phyloP scores from a whole-genome alignment of 1,140 invertebrate genomes.

The Drosophila albomicans region DNA sequence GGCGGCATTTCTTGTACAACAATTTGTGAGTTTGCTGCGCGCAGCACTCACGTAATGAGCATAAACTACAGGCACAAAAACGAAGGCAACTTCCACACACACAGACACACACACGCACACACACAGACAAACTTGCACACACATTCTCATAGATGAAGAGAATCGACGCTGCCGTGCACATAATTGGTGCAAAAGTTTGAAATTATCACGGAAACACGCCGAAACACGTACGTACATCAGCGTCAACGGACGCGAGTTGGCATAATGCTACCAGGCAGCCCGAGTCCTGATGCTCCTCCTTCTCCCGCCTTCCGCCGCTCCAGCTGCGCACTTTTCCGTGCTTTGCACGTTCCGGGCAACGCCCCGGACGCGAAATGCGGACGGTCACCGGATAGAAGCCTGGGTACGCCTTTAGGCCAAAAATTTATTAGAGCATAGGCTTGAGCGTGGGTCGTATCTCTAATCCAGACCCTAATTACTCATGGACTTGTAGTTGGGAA shows the following conservation, averaged over 20 bases:
- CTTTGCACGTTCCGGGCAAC: conserved; percentile 22
- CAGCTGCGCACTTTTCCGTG: not conserved
- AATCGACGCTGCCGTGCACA: conserved; percentile 78
- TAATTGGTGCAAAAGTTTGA: conserved; percentile 83
- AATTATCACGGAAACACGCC: conserved; percentile 81
- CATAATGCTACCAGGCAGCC: conserved; percentile 61
- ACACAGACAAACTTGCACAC: conserved; percentile 24
- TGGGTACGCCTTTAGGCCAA: conserved; percentile 47
- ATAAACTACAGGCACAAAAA: conserved; percentile 79
- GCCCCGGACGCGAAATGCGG: conserved; percentile 20
- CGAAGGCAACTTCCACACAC: conserved; percentile 40
- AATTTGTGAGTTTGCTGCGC: conserved; percentile 77
- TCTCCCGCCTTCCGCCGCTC: not conserved
- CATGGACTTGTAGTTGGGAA: conserved; percentile 56
- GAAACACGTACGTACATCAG: conserved; percentile 79
- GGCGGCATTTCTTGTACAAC: conserved; percentile 79
- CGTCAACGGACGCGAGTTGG: conserved; percentile 73
- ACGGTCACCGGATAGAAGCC: conserved; percentile 5
- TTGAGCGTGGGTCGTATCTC: conserved; percentile 62
- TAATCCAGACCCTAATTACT: conserved; percentile 81
- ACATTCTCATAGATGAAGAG: conserved; percentile 36
- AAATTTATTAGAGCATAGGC: conserved; percentile 64
- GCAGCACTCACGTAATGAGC: conserved; percentile 81
- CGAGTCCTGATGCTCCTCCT: not conserved
- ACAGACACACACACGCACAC: conserved; percentile 38